phyloP scores from a whole-genome alignment of 2,113 vertebrate species.

The Grus americana region DNA sequence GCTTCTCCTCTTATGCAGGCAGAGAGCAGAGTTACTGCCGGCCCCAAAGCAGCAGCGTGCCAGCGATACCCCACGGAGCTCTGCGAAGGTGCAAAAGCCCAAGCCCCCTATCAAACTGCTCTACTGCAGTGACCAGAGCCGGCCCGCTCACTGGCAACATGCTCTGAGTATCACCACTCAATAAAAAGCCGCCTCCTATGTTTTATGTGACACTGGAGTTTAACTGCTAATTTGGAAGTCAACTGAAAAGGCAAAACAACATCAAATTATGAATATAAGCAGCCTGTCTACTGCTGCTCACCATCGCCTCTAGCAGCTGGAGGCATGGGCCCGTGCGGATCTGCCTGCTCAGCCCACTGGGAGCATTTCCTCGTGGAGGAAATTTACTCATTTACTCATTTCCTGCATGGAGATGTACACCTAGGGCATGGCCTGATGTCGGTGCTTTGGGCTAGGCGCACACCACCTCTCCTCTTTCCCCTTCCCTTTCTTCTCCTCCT shows the following conservation, averaged over 20 bases:
- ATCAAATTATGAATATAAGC: background rate
- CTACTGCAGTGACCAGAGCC: background rate
- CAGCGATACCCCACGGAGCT: rapidly evolving
- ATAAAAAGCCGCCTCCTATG: background rate
- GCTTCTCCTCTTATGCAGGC: background rate
- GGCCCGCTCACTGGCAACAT: background rate
- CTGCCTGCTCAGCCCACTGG: background rate
- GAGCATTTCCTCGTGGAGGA: too few relatives aligned
- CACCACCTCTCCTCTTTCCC: background rate
- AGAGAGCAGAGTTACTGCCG: too few relatives aligned
- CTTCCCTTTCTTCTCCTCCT: background rate
- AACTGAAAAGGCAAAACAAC: background rate
- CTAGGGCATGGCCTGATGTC: rapidly evolving
- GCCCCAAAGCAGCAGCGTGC: background rate
- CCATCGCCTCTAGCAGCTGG: background rate
- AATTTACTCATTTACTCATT: too few relatives aligned
- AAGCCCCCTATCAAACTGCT: background rate
- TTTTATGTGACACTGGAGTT: background rate
- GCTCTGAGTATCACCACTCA: background rate
- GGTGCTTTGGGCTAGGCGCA: background rate
- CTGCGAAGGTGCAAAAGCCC: background rate
- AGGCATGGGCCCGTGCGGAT: background rate
- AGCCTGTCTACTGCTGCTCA: background rate
- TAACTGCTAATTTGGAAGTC: background rate
- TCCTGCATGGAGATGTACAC: background rate